phyloP scores from a whole-genome alignment of 2,888 invertebrate genomes.

The Dryadula phaetusa region DNA sequence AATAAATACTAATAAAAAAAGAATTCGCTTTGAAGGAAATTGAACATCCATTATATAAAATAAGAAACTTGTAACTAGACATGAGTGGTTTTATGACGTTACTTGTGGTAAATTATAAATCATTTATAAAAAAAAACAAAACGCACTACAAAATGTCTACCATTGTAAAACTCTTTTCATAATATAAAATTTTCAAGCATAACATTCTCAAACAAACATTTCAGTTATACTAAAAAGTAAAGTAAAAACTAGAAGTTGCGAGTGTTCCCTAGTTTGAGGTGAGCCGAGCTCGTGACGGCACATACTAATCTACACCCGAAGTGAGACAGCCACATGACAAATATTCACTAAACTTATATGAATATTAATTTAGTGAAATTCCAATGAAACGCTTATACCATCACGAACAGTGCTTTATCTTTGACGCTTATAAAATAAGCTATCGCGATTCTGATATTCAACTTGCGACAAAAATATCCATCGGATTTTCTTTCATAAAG shows the following conservation, averaged over 20 bases:
- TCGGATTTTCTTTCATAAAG: conserved; percentile 50
- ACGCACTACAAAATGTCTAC: conserved; percentile 1
- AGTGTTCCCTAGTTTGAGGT: conserved; percentile 61
- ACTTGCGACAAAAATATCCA: conserved; percentile 47
- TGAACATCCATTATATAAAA: no score
- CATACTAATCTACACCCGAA: conserved; percentile 65
- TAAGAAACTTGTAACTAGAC: no score
- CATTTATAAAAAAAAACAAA: neutral
- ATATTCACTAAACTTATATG: conserved; percentile 48
- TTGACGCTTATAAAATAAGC: conserved; percentile 22
- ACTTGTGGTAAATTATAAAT: neutral
- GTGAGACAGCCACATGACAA: conserved; percentile 56
- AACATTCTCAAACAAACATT: conserved; percentile 29
- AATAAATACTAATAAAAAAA: no score
- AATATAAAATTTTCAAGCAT: conserved; percentile 34
- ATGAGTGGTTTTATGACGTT: neutral
- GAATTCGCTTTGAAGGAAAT: no score
- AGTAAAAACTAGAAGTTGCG: conserved; percentile 57
- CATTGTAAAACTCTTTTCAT: conserved; percentile 3
- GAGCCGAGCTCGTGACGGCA: conserved; percentile 61
- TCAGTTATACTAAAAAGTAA: conserved; percentile 45
- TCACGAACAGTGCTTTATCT: conserved; percentile 11
- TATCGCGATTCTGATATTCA: conserved; percentile 42
- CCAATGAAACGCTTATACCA: conserved; percentile 12
- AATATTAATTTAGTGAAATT: conserved; percentile 49